A percentile compares a stretch with the other conserved stretches of the same genome.
These are phyloP conservation scores for Thymallus thymallus DNA, from an alignment of 2,113 vertebrate species.

Conservation along the genomic window DNA sequence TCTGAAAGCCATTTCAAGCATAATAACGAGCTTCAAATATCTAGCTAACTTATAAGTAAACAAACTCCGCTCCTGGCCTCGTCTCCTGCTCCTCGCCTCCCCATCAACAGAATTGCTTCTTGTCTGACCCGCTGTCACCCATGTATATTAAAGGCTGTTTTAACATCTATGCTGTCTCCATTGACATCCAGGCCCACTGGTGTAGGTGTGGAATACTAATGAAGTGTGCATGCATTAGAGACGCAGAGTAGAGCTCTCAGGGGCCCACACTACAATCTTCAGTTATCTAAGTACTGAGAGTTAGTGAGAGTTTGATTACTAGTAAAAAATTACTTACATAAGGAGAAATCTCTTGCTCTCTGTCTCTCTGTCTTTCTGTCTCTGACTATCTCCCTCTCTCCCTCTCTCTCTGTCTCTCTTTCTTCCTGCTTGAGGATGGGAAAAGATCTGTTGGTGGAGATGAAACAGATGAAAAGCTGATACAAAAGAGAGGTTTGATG, in stretches of 20 bases:
- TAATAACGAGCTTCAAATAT: neutral
- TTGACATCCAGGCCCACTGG: conserved; percentile 28
- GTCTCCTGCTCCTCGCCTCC: neutral
- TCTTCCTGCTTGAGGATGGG: neutral
- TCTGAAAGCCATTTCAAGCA: neutral
- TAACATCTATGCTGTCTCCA: conserved; percentile 11
- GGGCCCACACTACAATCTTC: neutral
- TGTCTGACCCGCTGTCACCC: conserved; percentile 16
- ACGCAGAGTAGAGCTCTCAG: conserved; percentile 15
- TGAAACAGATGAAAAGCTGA: too few species aligned
- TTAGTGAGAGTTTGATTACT: neutral
- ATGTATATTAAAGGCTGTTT: conserved; percentile 1
- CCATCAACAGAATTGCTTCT: conserved; percentile 14
- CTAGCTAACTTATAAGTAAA: neutral
- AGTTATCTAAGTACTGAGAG: neutral
- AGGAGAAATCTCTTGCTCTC: neutral
- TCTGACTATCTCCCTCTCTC: neutral
- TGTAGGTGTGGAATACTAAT: conserved; percentile 36
- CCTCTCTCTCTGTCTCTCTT: neutral
- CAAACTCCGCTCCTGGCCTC: neutral
- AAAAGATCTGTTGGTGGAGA: neutral
- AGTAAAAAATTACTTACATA: neutral
- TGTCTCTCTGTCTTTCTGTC: neutral
- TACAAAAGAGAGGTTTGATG: neutral
- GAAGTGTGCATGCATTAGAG: conserved; percentile 27